Conservation (phyloP, 2,888 invertebrate species). For the Conchocele bisecta region DNA sequence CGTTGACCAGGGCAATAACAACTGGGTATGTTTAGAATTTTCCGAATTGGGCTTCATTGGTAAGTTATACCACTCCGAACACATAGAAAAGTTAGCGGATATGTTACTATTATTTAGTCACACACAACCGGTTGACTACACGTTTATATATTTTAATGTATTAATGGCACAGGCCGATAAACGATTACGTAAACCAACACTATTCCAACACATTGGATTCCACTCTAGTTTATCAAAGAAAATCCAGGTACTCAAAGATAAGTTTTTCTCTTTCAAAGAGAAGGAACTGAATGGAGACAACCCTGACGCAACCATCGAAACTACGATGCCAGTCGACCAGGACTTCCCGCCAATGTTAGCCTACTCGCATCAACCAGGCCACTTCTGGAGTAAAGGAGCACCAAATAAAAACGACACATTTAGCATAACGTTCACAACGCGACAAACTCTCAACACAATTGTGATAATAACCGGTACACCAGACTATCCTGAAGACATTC, state of each 20-base stretch:
- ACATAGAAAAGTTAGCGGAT: conserved; percentile 65
- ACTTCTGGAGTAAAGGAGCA: conserved; percentile 80
- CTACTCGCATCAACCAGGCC: conserved; percentile 78
- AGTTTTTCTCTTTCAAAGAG: conserved; percentile 61
- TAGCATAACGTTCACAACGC: conserved; percentile 76
- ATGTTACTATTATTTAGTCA: conserved; percentile 78
- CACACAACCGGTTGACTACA: conserved; percentile 70
- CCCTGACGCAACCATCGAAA: conserved; percentile 80
- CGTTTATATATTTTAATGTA: conserved; percentile 65
- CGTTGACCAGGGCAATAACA: conserved; percentile 60
- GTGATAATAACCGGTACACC: conserved; percentile 76
- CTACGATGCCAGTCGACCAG: conserved; percentile 76
- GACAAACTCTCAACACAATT: conserved; percentile 71
- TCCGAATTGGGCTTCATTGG: conserved; percentile 74
- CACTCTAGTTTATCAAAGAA: conserved; percentile 69
- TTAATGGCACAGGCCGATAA: conserved; percentile 60
- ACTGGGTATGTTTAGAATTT: conserved; percentile 72
- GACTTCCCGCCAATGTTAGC: conserved; percentile 79
- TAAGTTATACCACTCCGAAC: conserved; percentile 63
- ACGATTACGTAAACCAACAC: conserved; percentile 62
- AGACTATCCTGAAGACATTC: conserved; percentile 71
- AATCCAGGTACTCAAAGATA: conserved; percentile 68
- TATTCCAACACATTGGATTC: conserved; percentile 71
- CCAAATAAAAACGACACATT: conserved; percentile 76
- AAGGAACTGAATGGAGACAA: conserved; percentile 75